Conservation (phyloP, 2,797 vertebrate genomes). For the Florisuga fusca region DNA sequence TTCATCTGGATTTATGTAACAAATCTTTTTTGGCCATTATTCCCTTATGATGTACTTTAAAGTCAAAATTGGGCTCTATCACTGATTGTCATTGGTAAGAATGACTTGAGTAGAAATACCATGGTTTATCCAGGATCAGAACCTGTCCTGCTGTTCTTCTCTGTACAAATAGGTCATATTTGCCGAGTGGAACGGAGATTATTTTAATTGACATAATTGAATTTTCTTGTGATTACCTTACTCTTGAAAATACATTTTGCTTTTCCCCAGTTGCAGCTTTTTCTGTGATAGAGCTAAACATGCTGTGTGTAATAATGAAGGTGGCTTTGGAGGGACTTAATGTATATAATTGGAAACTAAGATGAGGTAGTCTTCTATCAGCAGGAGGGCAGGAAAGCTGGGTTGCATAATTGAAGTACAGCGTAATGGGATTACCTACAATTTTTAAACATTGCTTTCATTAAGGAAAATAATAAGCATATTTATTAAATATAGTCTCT, state of each 20-base stretch:
- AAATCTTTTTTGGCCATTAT: background rate
- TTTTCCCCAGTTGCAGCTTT: conserved; percentile 58
- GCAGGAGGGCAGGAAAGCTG: conserved; percentile 61
- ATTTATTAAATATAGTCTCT: conserved; percentile 65
- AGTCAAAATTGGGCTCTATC: background rate
- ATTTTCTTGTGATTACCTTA: conserved; percentile 67
- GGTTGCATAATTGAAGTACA: conserved; percentile 66
- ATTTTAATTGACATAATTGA: conserved; percentile 80
- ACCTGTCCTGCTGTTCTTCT: background rate
- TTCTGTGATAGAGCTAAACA: conserved; percentile 57
- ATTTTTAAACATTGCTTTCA: conserved; percentile 67
- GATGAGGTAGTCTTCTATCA: conserved; percentile 70
- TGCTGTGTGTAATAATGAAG: conserved; percentile 74
- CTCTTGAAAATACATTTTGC: conserved; percentile 63
- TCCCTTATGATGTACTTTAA: background rate
- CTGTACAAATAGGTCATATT: conserved; percentile 56
- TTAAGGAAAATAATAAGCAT: conserved; percentile 64
- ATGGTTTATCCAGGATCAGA: background rate
- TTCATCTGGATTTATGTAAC: background rate
- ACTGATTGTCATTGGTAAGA: background rate
- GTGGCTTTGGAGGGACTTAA: conserved; percentile 65
- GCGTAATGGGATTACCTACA: conserved; percentile 76
- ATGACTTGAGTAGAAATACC: background rate
- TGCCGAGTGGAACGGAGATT: conserved; percentile 65
- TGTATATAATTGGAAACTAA: conserved; percentile 74